Base-by-base conservation (phyloP, 2,888 invertebrate species). In the Sphinx pinastri region DNA sequence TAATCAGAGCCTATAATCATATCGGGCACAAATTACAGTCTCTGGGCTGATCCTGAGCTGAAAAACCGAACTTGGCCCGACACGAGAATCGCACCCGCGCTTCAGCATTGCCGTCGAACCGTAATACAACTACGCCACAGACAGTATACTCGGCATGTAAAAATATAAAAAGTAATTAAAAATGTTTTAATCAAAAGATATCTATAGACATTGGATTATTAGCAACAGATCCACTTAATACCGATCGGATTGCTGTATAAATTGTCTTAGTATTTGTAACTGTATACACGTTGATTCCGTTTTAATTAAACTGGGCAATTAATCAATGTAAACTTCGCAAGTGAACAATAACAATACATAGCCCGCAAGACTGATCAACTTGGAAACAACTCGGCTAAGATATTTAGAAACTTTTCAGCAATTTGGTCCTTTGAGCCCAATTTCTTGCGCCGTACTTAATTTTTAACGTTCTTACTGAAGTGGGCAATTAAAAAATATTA, bases 281-380 rank as follows among this genome's bases (percentile, higher is more conserved):
- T 11, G 12, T 58, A 54, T 52, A 54, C 45, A 47, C 38, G 12
- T 0, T 70, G 68, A 71, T 72, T 72, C 67, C 12, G 54, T 60
- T 75, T 72, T 75, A 75, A 75, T 75, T 73, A 73, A 73, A 73
- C 69, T 31, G n/a, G 67, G 59, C 75, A 72, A 75, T 75, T 73
- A 73, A 73, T 75, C 72, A 73, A 71, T 68, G 71, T 69, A 68
- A 72, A 75, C 70, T 72, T 71, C 31, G 31, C 47, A 71, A 60
- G 71, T 70, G 71, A 71, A 72, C 68, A 70, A 67, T 68, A 70
- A 70, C 67, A 70, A 54, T 52, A 59, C 52, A 19, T 11, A 19
- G 57, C 13, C 38, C 59, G 16, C 59, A 25, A 31, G 51, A 19
- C 38, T 68, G 67, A 67, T 67, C 67, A 70, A 70, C 67, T 70